Conservation (phyloP, 2,113 vertebrate genomes). For the Cyprinodon brontotheroides region DNA sequence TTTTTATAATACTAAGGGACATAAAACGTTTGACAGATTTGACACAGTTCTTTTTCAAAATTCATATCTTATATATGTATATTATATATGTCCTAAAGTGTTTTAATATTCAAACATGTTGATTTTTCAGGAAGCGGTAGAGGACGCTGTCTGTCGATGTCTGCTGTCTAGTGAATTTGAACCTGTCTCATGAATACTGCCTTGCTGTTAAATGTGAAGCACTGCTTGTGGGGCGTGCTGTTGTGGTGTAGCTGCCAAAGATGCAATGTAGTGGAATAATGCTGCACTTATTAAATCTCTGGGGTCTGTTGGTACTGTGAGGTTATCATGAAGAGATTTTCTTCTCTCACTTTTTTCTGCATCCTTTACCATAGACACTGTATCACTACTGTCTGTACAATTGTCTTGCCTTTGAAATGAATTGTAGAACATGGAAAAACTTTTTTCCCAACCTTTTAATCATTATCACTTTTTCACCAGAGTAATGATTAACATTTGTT, state of each 20-base stretch:
- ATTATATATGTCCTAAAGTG: background rate
- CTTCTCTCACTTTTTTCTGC: slow-evolving; percentile 2
- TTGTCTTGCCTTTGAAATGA: slow-evolving; percentile 6
- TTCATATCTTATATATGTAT: background rate
- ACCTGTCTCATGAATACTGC: slow-evolving; percentile 27
- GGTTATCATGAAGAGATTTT: slow-evolving; percentile 19
- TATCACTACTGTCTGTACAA: slow-evolving; percentile 10
- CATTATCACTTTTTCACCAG: background rate
- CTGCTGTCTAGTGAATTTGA: slow-evolving; percentile 22
- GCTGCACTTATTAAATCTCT: slow-evolving; percentile 27
- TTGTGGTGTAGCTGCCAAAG: slow-evolving; percentile 29
- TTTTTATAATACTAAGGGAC: too few species aligned
- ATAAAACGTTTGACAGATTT: too few species aligned
- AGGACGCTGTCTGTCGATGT: slow-evolving; percentile 51
- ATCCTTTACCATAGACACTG: slow-evolving; percentile 20
- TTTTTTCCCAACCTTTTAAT: slow-evolving; percentile 2
- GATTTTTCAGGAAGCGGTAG: slow-evolving; percentile 30
- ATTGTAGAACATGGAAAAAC: slow-evolving; percentile 1
- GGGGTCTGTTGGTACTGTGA: slow-evolving; percentile 15
- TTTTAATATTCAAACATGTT: background rate
- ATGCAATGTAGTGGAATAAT: slow-evolving; percentile 55
- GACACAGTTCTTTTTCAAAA: too few species aligned
- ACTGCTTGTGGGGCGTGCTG: slow-evolving; percentile 19
- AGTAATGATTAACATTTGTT: background rate
- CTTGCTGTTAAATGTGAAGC: slow-evolving; percentile 35